These are phyloP conservation scores for Drosophila ananassae DNA, from an alignment of 1,140 invertebrate genomes.

Conservation along the genomic window DNA sequence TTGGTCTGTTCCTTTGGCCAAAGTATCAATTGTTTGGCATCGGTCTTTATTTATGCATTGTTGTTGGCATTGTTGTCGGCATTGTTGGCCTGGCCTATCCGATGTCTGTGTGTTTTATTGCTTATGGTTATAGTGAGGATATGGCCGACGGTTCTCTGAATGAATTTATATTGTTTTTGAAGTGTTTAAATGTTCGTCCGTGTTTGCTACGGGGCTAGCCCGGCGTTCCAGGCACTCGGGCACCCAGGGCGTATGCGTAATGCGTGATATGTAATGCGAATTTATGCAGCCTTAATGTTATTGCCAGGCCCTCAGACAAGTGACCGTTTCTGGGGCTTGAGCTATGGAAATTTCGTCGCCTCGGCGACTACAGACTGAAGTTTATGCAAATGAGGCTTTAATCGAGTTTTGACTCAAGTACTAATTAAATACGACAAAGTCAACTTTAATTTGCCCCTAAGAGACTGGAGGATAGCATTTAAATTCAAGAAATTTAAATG, in stretches of 20 bases:
- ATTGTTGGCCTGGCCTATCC: slow-evolving; percentile 41
- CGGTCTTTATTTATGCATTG: slow-evolving; percentile 70
- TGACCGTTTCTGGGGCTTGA: slow-evolving; percentile 8
- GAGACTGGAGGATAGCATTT: slow-evolving; percentile 7
- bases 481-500: background rate
- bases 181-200: slow-evolving; percentile 71
- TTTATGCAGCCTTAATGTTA: slow-evolving; percentile 50
- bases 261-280: slow-evolving; percentile 44
- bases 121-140: slow-evolving; percentile 71
- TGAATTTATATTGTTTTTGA: slow-evolving; percentile 78
- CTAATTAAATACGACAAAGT: slow-evolving; percentile 42
- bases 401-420: slow-evolving; percentile 30
- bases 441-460: slow-evolving; percentile 24
- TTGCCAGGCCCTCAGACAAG: slow-evolving; percentile 16
- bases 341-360: slow-evolving; percentile 45
- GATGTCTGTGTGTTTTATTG: slow-evolving; percentile 74
- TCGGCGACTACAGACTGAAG: slow-evolving; percentile 23
- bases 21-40: slow-evolving; percentile 79
- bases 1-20: slow-evolving; percentile 41
- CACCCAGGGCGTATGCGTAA: slow-evolving; percentile 50
- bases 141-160: slow-evolving; percentile 52
- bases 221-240: background rate
- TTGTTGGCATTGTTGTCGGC: slow-evolving; percentile 42
- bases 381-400: slow-evolving; percentile 39
- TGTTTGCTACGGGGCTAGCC: slow-evolving; percentile 30